Percentiles rank a stretch among this genome's conserved stretches.
Conservation (phyloP, 2,797 vertebrate genomes). For the Lophius americanus region DNA sequence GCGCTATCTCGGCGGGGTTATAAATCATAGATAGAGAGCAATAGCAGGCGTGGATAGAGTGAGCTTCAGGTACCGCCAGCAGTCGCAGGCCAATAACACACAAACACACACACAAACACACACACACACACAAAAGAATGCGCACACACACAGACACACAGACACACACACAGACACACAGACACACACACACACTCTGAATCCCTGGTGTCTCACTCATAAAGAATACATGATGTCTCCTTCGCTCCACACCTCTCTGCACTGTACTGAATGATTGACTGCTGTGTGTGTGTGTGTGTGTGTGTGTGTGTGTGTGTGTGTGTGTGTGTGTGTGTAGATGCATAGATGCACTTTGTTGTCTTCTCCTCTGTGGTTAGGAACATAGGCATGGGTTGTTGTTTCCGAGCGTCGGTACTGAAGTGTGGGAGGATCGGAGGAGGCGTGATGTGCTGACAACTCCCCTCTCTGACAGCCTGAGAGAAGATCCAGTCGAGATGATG, state of each 20-base stretch:
- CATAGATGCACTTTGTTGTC: neutral
- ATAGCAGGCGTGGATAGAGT: conserved; percentile 16
- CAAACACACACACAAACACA: too few species aligned
- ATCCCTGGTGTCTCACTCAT: conserved; percentile 31
- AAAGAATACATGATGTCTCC: conserved; percentile 48
- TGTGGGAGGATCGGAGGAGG: conserved; percentile 12
- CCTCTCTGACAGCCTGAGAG: conserved; percentile 39
- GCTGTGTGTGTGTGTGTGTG: conserved; percentile 3
- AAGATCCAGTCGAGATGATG: conserved; percentile 64
- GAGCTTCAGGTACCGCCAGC: conserved; percentile 6
- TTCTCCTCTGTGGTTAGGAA: too few species aligned
- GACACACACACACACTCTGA: conserved; percentile 5
- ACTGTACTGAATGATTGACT: conserved; percentile 41
- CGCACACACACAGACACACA: conserved; percentile 4
- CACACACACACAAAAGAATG: too few species aligned
- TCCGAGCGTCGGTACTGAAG: neutral
- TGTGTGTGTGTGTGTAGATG: conserved; percentile 2
- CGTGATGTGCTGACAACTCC: conserved; percentile 46
- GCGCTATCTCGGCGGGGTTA: neutral
- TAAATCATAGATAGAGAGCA: conserved; percentile 54
- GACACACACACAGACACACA: conserved; percentile 11
- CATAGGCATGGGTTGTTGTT: neutral
- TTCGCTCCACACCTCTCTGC: conserved; percentile 23
- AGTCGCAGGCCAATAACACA: conserved; percentile 4
- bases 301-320: neutral